phyloP scores from a whole-genome alignment of 1,140 invertebrate species.

The Drosophila ercepeae region DNA sequence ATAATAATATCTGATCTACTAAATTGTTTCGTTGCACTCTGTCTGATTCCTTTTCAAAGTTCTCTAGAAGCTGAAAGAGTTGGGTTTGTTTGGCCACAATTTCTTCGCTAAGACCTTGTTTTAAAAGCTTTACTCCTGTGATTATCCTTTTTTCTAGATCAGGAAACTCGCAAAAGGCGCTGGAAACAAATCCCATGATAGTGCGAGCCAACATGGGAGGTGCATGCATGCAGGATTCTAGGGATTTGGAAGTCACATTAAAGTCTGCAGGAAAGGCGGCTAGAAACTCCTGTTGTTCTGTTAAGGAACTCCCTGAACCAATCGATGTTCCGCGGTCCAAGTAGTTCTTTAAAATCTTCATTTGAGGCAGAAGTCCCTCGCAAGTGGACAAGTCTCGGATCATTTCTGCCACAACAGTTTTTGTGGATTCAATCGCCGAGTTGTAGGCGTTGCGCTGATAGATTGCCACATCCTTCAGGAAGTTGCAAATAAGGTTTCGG shows the following conservation, averaged over 20 bases:
- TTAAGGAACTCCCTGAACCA: background rate
- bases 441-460: background rate
- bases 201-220: background rate
- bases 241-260: background rate
- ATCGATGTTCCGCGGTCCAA: background rate
- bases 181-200: background rate
- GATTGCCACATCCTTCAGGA: background rate
- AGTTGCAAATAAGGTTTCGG: background rate
- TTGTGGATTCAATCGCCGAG: background rate
- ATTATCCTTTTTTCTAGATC: background rate
- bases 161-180: background rate
- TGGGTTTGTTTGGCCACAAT: background rate
- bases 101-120: background rate
- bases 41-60: background rate
- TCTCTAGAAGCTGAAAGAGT: background rate
- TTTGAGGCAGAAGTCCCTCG: background rate
- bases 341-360: background rate
- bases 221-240: background rate
- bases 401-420: background rate
- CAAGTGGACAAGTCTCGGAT: background rate
- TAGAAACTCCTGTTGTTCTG: background rate
- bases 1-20: background rate
- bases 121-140: background rate
- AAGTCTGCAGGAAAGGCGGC: background rate
- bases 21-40: background rate